These are phyloP conservation scores for Chinchilla lanigera DNA, from an alignment of 2,113 vertebrate genomes.

Conservation along the genomic window DNA sequence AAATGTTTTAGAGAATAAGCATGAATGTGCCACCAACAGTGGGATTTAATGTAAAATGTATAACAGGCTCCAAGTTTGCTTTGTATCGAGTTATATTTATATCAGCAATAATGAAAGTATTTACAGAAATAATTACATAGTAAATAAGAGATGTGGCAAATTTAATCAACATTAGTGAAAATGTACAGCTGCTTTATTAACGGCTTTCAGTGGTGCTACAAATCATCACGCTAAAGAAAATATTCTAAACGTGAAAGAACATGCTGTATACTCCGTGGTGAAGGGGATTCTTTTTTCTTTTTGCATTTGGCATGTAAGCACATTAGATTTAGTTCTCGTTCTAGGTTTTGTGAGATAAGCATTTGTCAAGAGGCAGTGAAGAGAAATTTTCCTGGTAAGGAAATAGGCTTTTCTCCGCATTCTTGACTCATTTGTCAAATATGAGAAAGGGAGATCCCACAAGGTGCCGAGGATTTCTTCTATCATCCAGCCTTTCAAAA, in stretches of 20 bases:
- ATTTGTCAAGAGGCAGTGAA: neutral
- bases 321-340: neutral
- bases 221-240: neutral
- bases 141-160: neutral
- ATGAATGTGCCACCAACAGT: neutral
- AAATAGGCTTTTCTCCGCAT: neutral
- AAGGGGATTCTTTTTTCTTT: neutral
- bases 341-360: neutral
- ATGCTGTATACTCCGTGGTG: neutral
- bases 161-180: neutral
- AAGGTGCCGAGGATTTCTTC: neutral
- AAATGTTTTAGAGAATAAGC: neutral
- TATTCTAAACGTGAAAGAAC: neutral
- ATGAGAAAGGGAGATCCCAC: neutral
- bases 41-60: neutral
- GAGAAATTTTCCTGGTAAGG: neutral
- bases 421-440: slow-evolving; percentile 30
- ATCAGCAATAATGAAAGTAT: neutral
- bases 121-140: neutral
- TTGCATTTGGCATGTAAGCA: neutral
- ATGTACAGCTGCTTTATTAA: neutral
- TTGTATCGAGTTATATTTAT: neutral
- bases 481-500: neutral
- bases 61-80: neutral
- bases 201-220: neutral